Evolutionary conservation across 2,113 vertebrate genomes (phyloP).

Genomic region (Noturus placidus): DNA sequence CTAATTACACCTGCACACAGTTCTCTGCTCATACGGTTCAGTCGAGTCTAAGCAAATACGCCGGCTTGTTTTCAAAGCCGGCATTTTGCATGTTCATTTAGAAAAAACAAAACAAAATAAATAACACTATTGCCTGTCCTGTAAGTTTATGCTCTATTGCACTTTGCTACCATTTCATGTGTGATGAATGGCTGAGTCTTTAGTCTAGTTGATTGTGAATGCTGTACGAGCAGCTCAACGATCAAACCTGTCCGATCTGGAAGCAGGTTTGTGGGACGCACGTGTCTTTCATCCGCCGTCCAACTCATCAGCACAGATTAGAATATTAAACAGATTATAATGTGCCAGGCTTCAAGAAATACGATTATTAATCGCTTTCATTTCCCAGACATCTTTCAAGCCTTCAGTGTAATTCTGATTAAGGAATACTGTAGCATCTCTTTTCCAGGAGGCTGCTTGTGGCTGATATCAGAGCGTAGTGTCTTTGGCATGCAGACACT

Average conservation of each 20-base stretch:
- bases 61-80: slow-evolving; percentile 11
- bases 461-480: slow-evolving; percentile 44
- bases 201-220: not conserved
- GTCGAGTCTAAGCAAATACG: not conserved
- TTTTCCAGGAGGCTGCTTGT: slow-evolving; percentile 33
- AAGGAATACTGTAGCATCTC: slow-evolving; percentile 43
- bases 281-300: slow-evolving; percentile 59
- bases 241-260: not conserved
- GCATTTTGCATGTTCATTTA: slow-evolving; percentile 27
- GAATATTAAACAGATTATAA: slow-evolving; percentile 54
- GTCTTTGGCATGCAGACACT: slow-evolving; percentile 38
- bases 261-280: slow-evolving; percentile 36
- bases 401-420: slow-evolving; percentile 53
- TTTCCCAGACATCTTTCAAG: slow-evolving; percentile 48
- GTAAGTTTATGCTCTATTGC: not conserved
- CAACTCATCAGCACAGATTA: slow-evolving; percentile 51
- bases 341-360: slow-evolving; percentile 48
- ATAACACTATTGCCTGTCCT: not conserved
- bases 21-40: not conserved
- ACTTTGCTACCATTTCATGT: not conserved
- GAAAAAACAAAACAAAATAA: not conserved
- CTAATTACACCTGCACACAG: slow-evolving; percentile 3
- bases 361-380: slow-evolving; percentile 48
- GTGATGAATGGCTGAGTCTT: slow-evolving; percentile 7
- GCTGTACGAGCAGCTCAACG: slow-evolving; percentile 7